These are phyloP conservation scores for Oncorhynchus tshawytscha DNA, from an alignment of 2,113 vertebrate species.

Conservation along the genomic window DNA sequence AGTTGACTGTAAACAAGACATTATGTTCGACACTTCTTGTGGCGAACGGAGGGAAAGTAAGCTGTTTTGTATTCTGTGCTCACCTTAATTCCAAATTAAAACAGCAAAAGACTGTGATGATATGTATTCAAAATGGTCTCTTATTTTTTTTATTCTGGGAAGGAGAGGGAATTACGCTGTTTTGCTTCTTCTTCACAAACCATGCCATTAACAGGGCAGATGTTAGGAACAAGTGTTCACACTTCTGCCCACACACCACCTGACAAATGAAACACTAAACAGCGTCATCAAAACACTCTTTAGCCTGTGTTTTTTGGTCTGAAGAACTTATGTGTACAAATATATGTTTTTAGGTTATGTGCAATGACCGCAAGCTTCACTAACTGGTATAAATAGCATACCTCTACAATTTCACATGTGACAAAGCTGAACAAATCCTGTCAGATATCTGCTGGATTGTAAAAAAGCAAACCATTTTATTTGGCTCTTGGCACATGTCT, in stretches of 20 bases:
- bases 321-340: slow-evolving; percentile 7
- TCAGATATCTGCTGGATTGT: background rate
- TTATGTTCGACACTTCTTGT: background rate
- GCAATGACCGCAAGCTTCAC: background rate
- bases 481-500: background rate
- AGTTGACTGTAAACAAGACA: background rate
- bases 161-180: slow-evolving; percentile 39
- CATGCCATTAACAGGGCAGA: slow-evolving; percentile 49
- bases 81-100: slow-evolving; percentile 25
- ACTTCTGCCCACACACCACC: slow-evolving; percentile 34
- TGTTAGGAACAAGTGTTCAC: slow-evolving; percentile 43
- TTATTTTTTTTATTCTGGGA: slow-evolving; percentile 33
- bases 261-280: slow-evolving; percentile 29
- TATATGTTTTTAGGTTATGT: background rate
- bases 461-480: background rate
- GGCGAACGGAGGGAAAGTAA: background rate
- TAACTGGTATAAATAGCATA: slow-evolving; percentile 1
- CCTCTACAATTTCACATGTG: background rate
- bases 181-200: slow-evolving; percentile 47
- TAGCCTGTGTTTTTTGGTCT: slow-evolving; percentile 30
- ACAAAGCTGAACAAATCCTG: background rate
- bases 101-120: slow-evolving; percentile 18
- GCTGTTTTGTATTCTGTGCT: slow-evolving; percentile 12
- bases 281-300: slow-evolving; percentile 17
- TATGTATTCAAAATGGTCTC: slow-evolving; percentile 15